These are phyloP conservation scores for Holothuria scabra DNA, from an alignment of 53 echinoderm and acorn worm genomes.

Conservation along the genomic window DNA sequence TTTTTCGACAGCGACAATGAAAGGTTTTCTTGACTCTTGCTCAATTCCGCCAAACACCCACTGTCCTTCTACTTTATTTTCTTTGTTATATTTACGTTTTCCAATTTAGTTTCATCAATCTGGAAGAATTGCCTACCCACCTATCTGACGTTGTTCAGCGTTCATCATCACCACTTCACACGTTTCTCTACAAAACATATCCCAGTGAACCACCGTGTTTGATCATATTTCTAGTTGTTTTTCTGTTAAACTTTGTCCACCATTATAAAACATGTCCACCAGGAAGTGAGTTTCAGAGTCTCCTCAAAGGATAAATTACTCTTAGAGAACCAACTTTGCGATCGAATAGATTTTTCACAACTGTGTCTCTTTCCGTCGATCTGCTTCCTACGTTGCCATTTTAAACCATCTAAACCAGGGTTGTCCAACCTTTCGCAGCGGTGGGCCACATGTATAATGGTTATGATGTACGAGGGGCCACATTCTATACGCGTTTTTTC, in stretches of 20 bases:
- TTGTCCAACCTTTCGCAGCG: no score
- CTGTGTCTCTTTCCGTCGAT: background rate
- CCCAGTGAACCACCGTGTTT: conserved; percentile 32
- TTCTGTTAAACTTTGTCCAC: conserved; percentile 26
- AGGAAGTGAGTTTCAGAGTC: background rate
- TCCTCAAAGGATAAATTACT: conserved; percentile 52
- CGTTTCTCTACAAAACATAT: conserved; percentile 24
- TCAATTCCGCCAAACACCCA: conserved; percentile 72
- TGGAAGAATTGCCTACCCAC: conserved; percentile 26
- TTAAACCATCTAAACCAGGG: conserved; percentile 43
- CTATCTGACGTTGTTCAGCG: conserved; percentile 4
- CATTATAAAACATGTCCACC: background rate
- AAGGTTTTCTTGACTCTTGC: conserved; percentile 53
- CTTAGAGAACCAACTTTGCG: conserved; percentile 46
- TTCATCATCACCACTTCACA: conserved; percentile 9
- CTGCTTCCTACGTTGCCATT: background rate
- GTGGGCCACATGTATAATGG: no score
- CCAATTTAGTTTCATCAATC: conserved; percentile 44
- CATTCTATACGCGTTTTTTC: no score
- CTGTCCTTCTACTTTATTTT: conserved; percentile 55
- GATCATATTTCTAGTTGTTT: conserved; percentile 23
- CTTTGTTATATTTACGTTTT: conserved; percentile 33
- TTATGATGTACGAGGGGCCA: no score
- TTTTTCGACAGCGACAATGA: conserved; percentile 52
- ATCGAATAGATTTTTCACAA: conserved; percentile 22